Base-by-base conservation (phyloP, 1,140 invertebrate genomes). In the Chelonus insularis region DNA sequence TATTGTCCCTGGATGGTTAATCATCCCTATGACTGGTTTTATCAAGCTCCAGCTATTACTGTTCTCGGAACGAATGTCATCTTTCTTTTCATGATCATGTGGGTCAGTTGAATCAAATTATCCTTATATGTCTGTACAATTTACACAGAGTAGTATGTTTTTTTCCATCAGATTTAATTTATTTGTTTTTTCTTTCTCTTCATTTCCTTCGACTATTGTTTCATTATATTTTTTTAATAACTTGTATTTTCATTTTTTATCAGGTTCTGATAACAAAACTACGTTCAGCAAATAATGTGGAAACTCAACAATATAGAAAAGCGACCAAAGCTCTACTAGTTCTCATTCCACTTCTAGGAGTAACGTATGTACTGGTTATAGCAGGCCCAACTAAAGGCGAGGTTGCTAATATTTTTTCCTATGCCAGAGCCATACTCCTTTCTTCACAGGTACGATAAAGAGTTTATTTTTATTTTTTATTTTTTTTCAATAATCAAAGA, bases 231-330 rank as follows among this genome's bases (percentile, higher is more conserved):
- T n/a, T n/a, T n/a, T n/a, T n/a, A n/a, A n/a, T n/a, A n/a, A n/a
- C n/a, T n/a, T n/a, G n/a, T n/a, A 29, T 16, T 48, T 58, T 16
- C 21, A 48, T 36, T 47, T 36, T 20, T 0, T 36, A 23, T 20
- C 34, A 93, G 91, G 91, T 96, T 14, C 82, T 97, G 43, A 95
- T 97, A 67, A 97, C 94, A 6, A 96, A 97, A 74, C 83, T 96
- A 9, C 86, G 92, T 48, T 94, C 92, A 2, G 90, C 92, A 5
- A 94, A 92, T 68, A 93, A 87, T 0, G 82, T 89, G 16, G 93
- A 96, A 78, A 94, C 91, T 0, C 89, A 93, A 65, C 93, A 96
- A 74, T 93, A 92, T 76, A 82, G 91, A 41, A 96, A 95, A 77
- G 93, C 93, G 0, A 91, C 91, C 1, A 95, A 95, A 78, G 93